These are phyloP conservation scores for Drosophila orosa DNA, from an alignment of 1,140 invertebrate genomes.

Conservation along the genomic window DNA sequence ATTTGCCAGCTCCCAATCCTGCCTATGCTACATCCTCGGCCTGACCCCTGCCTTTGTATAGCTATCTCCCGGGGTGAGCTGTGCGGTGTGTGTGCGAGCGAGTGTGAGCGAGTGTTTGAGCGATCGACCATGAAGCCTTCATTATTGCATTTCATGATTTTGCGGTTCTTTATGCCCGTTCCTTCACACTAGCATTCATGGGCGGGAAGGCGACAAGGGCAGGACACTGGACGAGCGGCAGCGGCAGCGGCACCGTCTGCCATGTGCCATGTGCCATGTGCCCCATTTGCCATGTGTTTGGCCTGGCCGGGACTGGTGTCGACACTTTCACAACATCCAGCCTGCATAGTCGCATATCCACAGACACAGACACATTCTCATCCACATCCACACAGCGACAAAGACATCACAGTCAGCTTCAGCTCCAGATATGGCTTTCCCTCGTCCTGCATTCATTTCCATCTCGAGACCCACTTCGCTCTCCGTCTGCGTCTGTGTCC, in stretches of 20 bases:
- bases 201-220: constrained; percentile 9
- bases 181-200: constrained; percentile 41
- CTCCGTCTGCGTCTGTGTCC: neutral
- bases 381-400: constrained; percentile 15
- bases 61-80: constrained; percentile 15
- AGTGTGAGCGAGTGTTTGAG: constrained; percentile 61
- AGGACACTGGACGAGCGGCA: constrained; percentile 24
- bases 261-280: constrained; percentile 38
- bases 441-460: constrained; percentile 43
- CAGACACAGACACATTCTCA: too few species aligned
- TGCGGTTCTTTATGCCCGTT: constrained; percentile 79
- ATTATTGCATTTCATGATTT: constrained; percentile 83
- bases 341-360: constrained; percentile 23
- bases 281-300: constrained; percentile 71
- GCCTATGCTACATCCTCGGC: constrained; percentile 16
- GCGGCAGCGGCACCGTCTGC: constrained; percentile 28
- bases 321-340: constrained; percentile 76
- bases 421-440: constrained; percentile 20
- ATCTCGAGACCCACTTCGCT: constrained; percentile 26
- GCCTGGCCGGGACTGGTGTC: constrained; percentile 69
- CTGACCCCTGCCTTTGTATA: constrained; percentile 20
- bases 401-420: constrained; percentile 45
- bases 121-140: constrained; percentile 82
- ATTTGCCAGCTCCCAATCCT: constrained; percentile 1
- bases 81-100: constrained; percentile 20